Evolutionary conservation across 2,888 invertebrate genomes (phyloP), one percentile per base, ranked within the genome.

Genomic region (Polymixis flavicincta): DNA sequence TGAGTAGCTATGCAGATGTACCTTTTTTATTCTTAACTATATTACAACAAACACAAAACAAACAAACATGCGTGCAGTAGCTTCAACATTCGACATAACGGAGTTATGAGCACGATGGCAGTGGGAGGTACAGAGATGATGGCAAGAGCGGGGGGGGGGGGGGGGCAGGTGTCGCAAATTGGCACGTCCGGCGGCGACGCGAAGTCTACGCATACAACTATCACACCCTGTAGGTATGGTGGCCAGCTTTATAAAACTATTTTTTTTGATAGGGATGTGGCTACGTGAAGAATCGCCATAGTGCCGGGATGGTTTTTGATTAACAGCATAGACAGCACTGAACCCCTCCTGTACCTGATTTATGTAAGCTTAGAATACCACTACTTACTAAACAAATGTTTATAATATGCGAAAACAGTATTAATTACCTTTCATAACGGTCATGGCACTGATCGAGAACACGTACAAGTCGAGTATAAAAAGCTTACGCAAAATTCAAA

Each of bases 151-250:
- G 67, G 70, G 69, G 71, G 60, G 61, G 14, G 32, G 71, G 63
- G 67, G 70, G 69, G 71, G 60, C 66, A 50, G 66, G 65, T 48
- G 76, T 83, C 85, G 85, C 87, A 90, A 92, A 90, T 90, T 88
- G 85, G 76, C 83, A 79, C 88, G 82, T 91, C 92, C 92, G 91
- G 85, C 90, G 90, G 89, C 90, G 91, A 67, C 90, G 83, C 71
- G 67, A 52, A 66, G 70, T 83, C 85, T 85, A 77, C 71, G 68
- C 66, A 67, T 64, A 64, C 61, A 64, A 67, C 9, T 79, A 72
- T 64, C 64, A 14, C 42, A 71, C 9, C 14, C 32, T 64, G 52
- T 19, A 52, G 71, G 19, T 72, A 37, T 48, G 32, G 50, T 74
- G 72, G 59, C 64, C 57, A 76, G 64, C 22, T 45, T 73, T 71